Conservation (phyloP, 2,888 invertebrate genomes). For the Magallana nippona region DNA sequence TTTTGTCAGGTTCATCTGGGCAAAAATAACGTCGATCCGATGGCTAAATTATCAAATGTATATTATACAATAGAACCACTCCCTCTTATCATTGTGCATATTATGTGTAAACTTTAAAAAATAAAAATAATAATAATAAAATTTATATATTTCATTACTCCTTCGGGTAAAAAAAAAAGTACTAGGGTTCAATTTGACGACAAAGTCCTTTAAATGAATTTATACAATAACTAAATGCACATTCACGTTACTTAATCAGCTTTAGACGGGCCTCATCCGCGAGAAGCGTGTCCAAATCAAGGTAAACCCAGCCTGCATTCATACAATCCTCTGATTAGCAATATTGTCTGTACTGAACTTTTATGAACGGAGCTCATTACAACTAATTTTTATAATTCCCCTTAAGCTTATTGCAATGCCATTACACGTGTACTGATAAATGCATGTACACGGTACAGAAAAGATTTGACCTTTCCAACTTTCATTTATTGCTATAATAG, state of each 20-base stretch:
- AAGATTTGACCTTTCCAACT: background rate
- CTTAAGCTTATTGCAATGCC: conserved; percentile 9
- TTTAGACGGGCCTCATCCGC: background rate
- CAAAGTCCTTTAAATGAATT: background rate
- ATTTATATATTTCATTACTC: too few relatives aligned
- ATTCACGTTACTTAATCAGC: conserved; percentile 12
- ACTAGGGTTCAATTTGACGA: background rate
- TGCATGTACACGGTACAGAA: background rate
- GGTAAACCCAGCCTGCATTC: background rate
- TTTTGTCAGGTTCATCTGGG: too few relatives aligned
- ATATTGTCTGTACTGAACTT: conserved; percentile 3
- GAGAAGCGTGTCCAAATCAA: background rate
- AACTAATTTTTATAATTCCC: conserved; percentile 5
- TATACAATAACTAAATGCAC: conserved; percentile 26
- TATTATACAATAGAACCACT: too few relatives aligned
- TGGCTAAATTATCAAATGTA: too few relatives aligned
- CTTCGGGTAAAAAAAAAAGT: too few relatives aligned
- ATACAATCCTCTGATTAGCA: background rate
- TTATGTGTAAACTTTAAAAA: too few relatives aligned
- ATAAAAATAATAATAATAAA: too few relatives aligned
- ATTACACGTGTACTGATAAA: too few relatives aligned
- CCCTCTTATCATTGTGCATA: too few relatives aligned
- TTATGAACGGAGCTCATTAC: background rate
- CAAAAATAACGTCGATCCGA: too few relatives aligned
- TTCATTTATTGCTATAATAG: too few relatives aligned